A percentile compares a stretch with the other conserved stretches of the same genome.
phyloP scores from a whole-genome alignment of 2,113 vertebrate genomes.

The Lutjanus erythropterus region DNA sequence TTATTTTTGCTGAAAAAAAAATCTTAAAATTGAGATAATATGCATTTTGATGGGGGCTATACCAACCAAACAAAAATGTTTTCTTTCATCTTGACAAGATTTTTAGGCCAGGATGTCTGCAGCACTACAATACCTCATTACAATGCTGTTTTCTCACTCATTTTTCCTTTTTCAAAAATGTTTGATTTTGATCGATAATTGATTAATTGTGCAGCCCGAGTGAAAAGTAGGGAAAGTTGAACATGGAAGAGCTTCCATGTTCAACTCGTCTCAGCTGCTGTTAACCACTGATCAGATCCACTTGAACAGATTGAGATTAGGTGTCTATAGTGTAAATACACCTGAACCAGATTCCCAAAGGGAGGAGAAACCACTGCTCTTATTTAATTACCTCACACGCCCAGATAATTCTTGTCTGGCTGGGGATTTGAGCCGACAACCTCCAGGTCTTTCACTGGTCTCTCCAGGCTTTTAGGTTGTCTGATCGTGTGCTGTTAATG shows the following conservation, averaged over 20 bases:
- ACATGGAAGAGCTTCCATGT: not conserved
- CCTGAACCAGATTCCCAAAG: conserved; percentile 3
- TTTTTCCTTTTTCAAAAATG: too few relatives aligned
- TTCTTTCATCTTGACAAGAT: too few relatives aligned
- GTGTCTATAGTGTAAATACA: conserved; percentile 5
- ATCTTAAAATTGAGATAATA: too few relatives aligned
- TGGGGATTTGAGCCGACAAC: conserved; percentile 44
- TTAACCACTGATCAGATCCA: conserved; percentile 17
- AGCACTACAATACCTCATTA: too few relatives aligned
- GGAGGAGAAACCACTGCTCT: conserved; percentile 2
- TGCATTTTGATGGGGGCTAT: too few relatives aligned
- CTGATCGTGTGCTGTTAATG: conserved; percentile 27
- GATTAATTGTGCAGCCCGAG: too few relatives aligned
- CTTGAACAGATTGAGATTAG: conserved; percentile 3
- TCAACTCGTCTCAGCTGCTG: not conserved
- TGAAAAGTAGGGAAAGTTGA: too few relatives aligned
- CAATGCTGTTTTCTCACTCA: too few relatives aligned
- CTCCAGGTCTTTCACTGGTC: not conserved
- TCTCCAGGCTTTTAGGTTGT: conserved; percentile 43
- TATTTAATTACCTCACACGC: conserved; percentile 44
- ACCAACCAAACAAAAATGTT: too few relatives aligned
- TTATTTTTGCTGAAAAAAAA: too few relatives aligned
- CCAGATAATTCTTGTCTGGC: conserved; percentile 4
- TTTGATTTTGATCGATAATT: too few relatives aligned
- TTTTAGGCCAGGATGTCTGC: too few relatives aligned